These are phyloP conservation scores for Fabriciana adippe DNA, from an alignment of 2,888 invertebrate species.

Conservation along the genomic window DNA sequence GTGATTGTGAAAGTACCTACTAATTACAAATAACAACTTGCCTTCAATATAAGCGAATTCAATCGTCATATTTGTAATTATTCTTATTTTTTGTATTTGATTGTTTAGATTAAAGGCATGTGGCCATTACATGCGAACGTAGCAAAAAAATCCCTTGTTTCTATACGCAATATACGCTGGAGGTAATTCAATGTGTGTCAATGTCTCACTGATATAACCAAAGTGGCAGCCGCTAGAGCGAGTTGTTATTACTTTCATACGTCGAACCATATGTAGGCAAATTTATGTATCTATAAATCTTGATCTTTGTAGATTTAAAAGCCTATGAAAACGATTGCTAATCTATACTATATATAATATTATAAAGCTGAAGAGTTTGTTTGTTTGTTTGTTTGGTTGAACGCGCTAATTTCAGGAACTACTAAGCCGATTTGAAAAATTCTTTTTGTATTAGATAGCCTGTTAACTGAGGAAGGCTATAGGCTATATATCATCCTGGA, in stretches of 20 bases:
- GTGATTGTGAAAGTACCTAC: no score
- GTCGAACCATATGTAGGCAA: not conserved
- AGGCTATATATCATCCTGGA: no score
- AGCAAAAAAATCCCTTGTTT: not conserved
- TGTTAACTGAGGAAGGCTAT: no score
- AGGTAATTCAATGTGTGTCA: constrained; percentile 19
- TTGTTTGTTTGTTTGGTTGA: no score
- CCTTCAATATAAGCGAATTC: not conserved
- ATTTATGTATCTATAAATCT: no score
- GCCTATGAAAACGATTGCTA: no score
- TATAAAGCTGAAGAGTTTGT: no score
- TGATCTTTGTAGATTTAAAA: no score
- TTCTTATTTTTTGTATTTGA: not conserved
- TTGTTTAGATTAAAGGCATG: not conserved
- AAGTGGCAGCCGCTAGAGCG: not conserved
- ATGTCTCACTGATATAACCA: constrained; percentile 10
- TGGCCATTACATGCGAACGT: not conserved
- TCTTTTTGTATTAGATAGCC: no score
- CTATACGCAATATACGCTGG: not conserved
- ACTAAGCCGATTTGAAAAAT: no score
- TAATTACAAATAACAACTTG: not conserved
- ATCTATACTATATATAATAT: no score
- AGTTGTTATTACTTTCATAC: constrained; percentile 1
- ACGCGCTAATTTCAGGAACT: no score
- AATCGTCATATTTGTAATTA: not conserved